These are phyloP conservation scores for Prietella phreatophila DNA, from an alignment of 2,113 vertebrate genomes.

Conservation along the genomic window DNA sequence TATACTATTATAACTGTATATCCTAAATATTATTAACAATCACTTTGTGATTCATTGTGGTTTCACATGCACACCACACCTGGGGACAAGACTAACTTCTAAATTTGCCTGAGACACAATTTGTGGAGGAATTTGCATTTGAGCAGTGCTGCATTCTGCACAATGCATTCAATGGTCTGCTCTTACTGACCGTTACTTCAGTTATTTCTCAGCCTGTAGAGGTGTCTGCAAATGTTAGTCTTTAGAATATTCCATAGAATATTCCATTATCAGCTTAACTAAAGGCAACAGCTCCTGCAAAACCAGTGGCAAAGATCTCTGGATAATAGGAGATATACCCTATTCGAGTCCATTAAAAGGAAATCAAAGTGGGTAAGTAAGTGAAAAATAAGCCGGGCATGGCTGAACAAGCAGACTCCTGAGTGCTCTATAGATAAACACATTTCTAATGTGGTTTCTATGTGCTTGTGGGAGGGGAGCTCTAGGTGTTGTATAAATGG, in stretches of 20 bases:
- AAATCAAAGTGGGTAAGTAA: not conserved
- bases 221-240: not conserved
- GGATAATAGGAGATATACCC: not conserved
- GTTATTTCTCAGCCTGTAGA: not conserved
- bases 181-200: not conserved
- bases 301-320: not conserved
- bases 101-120: not conserved
- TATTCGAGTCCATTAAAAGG: constrained; percentile 7
- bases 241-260: too few species aligned
- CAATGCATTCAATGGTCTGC: not conserved
- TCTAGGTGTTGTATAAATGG: not conserved
- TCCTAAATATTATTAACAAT: not conserved
- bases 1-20: not conserved
- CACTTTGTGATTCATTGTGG: not conserved
- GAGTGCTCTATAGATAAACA: constrained; percentile 1
- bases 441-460: not conserved
- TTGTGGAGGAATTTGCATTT: not conserved
- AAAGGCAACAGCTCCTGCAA: constrained; percentile 1
- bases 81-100: not conserved
- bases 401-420: constrained; percentile 4
- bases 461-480: not conserved
- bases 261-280: not conserved
- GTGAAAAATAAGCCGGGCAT: not conserved
- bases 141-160: not conserved
- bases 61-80: not conserved